Conservation (phyloP, 2,888 invertebrate genomes). For the Dryadula phaetusa region DNA sequence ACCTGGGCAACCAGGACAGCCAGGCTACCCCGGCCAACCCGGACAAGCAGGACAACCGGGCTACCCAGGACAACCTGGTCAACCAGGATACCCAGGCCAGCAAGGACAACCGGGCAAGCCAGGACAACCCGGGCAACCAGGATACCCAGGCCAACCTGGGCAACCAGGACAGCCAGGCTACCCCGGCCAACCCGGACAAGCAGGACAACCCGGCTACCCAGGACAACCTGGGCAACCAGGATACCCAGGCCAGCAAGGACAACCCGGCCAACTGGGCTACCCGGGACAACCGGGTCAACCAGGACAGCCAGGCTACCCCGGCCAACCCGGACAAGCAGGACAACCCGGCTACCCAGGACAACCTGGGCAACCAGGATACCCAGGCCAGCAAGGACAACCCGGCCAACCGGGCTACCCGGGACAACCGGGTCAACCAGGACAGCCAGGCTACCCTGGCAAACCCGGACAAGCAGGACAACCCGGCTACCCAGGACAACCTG, state of each 20-base stretch:
- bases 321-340: constrained; percentile 15
- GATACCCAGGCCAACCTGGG: constrained; percentile 45
- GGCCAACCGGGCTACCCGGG: constrained; percentile 67
- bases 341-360: constrained; percentile 37
- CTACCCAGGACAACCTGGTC: neutral
- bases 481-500: constrained; percentile 37
- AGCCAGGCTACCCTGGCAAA: constrained; percentile 53
- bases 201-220: constrained; percentile 70
- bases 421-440: constrained; percentile 47
- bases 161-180: constrained; percentile 45
- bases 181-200: constrained; percentile 58
- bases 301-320: too few relatives aligned
- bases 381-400: constrained; percentile 57
- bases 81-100: constrained; percentile 13
- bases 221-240: constrained; percentile 46
- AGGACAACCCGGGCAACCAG: constrained; percentile 34
- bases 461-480: constrained; percentile 43
- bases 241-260: constrained; percentile 42
- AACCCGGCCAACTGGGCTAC: constrained; percentile 50
- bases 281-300: constrained; percentile 58
- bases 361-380: constrained; percentile 43
- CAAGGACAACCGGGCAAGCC: constrained; percentile 8
- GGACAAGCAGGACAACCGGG: neutral
- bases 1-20: constrained; percentile 8
- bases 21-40: constrained; percentile 9